Base-by-base conservation (phyloP, 2,888 invertebrate genomes). In the Machimus atricapillus region DNA sequence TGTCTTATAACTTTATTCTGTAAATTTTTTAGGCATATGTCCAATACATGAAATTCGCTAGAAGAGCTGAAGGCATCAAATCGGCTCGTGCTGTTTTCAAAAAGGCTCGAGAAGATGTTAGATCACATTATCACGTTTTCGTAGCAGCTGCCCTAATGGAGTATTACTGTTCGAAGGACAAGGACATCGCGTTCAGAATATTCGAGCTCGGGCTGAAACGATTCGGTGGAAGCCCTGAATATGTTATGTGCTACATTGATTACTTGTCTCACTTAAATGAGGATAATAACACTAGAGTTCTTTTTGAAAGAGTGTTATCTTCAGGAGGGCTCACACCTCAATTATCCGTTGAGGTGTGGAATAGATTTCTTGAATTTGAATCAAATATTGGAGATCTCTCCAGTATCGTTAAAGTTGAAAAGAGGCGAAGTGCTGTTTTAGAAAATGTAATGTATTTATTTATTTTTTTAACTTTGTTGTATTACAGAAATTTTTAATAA, bases 261-360 rank as follows among this genome's bases (percentile, higher is more conserved):
- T 99, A 99, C 90, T 93, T 99, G 86, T 98, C 98, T 9, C 99
- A 99, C 95, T 94, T 99, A 66, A 99, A 99, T 92, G 99, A 99
- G 95, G 99, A 99, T 91, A 99, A 99, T 93, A 99, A 99, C 92
- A 99, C 99, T 0, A 94, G 99, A 85, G 99, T 99, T n/a, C 93
- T 99, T 73, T 99, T 99, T 93, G 99, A 99, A 92, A 94, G 99
- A 19, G 98, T 99, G 1, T 94, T 99, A 0, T 98, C 98, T 0
- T 98, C 98, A 0, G 98, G 98, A 76, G 97, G 96, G 88, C 93
- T 99, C 77, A 96, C 97, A 90, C 96, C 97, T 0, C 98, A 98
- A 91, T 96, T 97, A 92, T 98, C 98, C 4, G 97, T 98, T 93
- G 98, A 99, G 91, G 98, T 99, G 87, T 99, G 99, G 99, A 99